Base-by-base conservation (phyloP, 2,888 invertebrate species). In the Lithophane socia region DNA sequence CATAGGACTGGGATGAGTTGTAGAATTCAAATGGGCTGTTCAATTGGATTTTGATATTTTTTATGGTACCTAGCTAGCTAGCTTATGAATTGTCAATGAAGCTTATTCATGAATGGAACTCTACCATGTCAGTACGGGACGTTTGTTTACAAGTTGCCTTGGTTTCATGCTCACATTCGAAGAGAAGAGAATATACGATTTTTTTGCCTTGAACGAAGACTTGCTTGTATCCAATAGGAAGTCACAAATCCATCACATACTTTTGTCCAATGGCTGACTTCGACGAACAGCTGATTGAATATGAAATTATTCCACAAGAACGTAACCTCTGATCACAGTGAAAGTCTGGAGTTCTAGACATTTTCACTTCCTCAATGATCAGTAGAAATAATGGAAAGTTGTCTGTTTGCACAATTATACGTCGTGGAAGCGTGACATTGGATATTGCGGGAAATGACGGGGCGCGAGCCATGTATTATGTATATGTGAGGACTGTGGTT, bases 331-430 rank as follows among this genome's bases (percentile, higher is more conserved):
- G 69, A 65, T 83, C 76, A 69, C 29, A 75, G 84, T 73, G 87
- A 87, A 87, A 87, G 87, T 81, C 77, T 37, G 5, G 37, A 37
- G 37, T 37, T 37, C 37, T 82, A 79, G 73, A 52, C 21, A 82
- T 87, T 86, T 80, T 77, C 84, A 77, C 82, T 87, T 87, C 84
- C 86, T 75, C 69, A 75, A 54, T 82, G 67, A 74, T 73, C 68
- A 71, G 73, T 79, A 75, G 80, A 79, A 87, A 78, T 80, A 68
- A 77, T 79, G 80, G 87, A 87, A 87, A 87, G 86, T 84, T 64
- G 80, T 76, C 66, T 63, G 73, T 85, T 85, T 73, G 58, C 58
- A 82, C 86, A 86, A 89, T 88, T 88, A 88, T 71, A 71, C 72
- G 69, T 73, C 21, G 80, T 77, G 70, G 68, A 64, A 81, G 77